Evolutionary conservation across 2,113 vertebrate species (phyloP), one percentile per base, ranked within the genome.

Genomic region (Xiphophorus couchianus): DNA sequence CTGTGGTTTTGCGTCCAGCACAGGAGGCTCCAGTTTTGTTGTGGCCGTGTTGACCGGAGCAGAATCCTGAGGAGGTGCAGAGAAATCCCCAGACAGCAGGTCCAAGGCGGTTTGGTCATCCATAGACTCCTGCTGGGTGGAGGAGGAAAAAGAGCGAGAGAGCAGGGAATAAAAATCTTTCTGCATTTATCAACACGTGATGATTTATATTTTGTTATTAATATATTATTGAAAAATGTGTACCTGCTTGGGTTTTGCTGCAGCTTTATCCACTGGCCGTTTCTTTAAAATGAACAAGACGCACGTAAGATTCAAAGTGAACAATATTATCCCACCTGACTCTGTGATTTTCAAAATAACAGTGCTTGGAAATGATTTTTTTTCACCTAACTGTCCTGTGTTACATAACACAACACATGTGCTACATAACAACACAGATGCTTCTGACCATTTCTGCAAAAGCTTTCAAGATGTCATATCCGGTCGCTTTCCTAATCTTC

Each of bases 91-190:
- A 37, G 94, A 92, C 54, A 95, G 89, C 74, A 92, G 4, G 10
- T 93, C 91, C 61, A 94, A 74, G 10, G 94, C 94, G 19, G 77
- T 33, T 19, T 70, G 72, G 0, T 94, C 92, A 81, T 92, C 93
- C 81, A 95, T 73, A 27, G 73, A 39, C 29, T 78, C 62, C 86
- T 92, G 70, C 77, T 65, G 69, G 31, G 9, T 2, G n/a, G 9
- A 7, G 66, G 15, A 17, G 35, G 42, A 27, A 80, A 13, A 35
- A 37, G 60, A 30, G n/a, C n/a, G 66, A 22, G 37, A 27, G 77
- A 13, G 25, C 30, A n/a, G 1, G 0, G 62, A 27, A 35, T 25
- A 19, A 15, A 39, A 66, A 7, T 58, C 25, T 48, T 54, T 73
- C 31, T 8, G 62, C 37, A 33, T 9, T 14, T 15, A 22, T 30